phyloP scores from a whole-genome alignment of 2,888 invertebrate species.

The Kuschelorhynchus macadamiae region DNA sequence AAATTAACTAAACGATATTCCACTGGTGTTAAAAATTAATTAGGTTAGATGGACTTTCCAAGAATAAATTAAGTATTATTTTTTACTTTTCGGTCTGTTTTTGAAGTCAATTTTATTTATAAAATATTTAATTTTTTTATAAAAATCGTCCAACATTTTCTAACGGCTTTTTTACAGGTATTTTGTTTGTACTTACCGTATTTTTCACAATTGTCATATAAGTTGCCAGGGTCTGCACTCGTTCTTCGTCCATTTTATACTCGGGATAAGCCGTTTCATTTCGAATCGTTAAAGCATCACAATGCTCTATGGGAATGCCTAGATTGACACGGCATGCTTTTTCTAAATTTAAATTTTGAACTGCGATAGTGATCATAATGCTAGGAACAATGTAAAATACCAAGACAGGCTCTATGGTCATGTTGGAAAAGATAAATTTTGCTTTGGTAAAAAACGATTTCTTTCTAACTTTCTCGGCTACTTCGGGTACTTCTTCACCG shows the following conservation, averaged over 20 bases:
- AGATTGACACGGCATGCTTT: conserved; percentile 88
- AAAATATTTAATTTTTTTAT: too few species aligned
- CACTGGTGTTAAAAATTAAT: too few species aligned
- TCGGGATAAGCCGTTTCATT: conserved; percentile 75
- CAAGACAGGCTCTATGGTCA: conserved; percentile 80
- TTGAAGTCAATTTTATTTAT: too few species aligned
- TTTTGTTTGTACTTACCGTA: conserved; percentile 62
- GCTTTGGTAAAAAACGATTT: conserved; percentile 46
- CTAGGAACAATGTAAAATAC: conserved; percentile 76
- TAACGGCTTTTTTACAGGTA: too few species aligned
- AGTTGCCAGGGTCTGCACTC: conserved; percentile 58
- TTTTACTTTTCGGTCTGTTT: too few species aligned
- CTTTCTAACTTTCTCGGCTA: conserved; percentile 19
- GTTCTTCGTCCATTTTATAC: conserved; percentile 72
- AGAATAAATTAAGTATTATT: too few species aligned
- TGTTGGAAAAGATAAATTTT: conserved; percentile 72
- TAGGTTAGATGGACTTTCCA: too few species aligned
- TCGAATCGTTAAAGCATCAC: conserved; percentile 79
- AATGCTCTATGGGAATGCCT: conserved; percentile 76
- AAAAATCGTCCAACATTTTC: too few species aligned
- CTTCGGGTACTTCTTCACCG: conserved; percentile 38
- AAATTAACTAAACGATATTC: too few species aligned
- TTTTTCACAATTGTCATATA: conserved; percentile 73
- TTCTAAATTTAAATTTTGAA: conserved; percentile 85
- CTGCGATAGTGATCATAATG: conserved; percentile 77